Percentiles rank a stretch among this genome's conserved stretches.
Conservation (phyloP, 2,888 invertebrate species). For the Stenodera caucasica region DNA sequence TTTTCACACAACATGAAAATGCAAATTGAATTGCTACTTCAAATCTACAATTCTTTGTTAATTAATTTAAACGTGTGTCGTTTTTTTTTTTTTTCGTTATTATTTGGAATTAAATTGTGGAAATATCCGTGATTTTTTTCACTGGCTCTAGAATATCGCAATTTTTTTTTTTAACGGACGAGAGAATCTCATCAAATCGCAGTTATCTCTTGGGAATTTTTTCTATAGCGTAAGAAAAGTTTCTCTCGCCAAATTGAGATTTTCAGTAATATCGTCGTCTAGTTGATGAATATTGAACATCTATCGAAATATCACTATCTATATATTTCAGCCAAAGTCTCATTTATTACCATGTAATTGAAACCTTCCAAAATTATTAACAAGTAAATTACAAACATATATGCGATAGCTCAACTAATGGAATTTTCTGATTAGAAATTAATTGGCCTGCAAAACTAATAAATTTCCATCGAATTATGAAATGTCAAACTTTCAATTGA, state of each 20-base stretch:
- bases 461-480: not conserved
- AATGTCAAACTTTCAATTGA: no score
- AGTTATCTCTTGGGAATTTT: conserved; percentile 21
- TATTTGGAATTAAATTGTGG: no score
- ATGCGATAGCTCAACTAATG: not conserved
- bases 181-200: conserved; percentile 27
- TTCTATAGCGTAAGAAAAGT: conserved; percentile 17
- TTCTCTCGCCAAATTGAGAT: no score
- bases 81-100: not conserved
- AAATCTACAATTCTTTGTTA: conserved; percentile 1
- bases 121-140: no score
- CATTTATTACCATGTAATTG: not conserved
- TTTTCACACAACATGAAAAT: not conserved
- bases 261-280: conserved; percentile 3
- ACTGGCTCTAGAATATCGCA: no score
- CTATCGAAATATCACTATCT: no score
- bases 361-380: not conserved
- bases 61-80: not conserved
- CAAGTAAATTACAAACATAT: not conserved
- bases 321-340: no score
- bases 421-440: conserved; percentile 4
- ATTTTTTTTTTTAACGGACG: conserved; percentile 23
- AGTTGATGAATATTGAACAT: conserved; percentile 2
- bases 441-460: not conserved
- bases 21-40: not conserved